Base-by-base conservation (phyloP, 1,140 invertebrate species). In the Coboldia fuscipes region DNA sequence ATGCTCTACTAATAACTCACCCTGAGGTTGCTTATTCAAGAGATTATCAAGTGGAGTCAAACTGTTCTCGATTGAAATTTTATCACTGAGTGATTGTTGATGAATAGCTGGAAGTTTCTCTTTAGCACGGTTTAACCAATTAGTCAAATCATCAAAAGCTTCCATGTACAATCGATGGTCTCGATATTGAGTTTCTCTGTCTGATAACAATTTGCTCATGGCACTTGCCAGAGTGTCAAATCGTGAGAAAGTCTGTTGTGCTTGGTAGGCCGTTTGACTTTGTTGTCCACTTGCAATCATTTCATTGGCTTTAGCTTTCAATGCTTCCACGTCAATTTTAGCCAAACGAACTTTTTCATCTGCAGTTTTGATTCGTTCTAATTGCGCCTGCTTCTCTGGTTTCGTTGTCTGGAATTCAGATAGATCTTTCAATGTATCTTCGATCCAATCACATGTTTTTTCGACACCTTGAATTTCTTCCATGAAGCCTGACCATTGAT, bases 291-390 rank as follows among this genome's bases (percentile, higher is more conserved):
- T 78, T 19, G 75, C 71, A 21, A 88, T 61, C 71, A 94, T 80
- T 60, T 88, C 84, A n/a, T 68, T 63, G 4, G 84, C 77, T 53
- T 89, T 85, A 10, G 68, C 58, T 57, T 84, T 89, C 16, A 94
- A 52, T 35, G 71, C 74, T 41, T 93, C 86, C 3, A 94, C 84
- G 49, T 93, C 88, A 41, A 88, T 77, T 44, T 86, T 84, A 47
- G 94, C 88, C 50, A 83, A 82, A 5, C 79, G 64, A 3, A 86
- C 72, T 57, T 85, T 90, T 50, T 93, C 82, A 54, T 88, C 83
- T 0, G 88, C 61, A 37, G 67, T 69, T 52, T 86, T 88, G 9
- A 88, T 70, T 42, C 76, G 68, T 49, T 89, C 85, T 9, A 90
- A 51, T 50, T 89, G 83, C 9, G 68, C 67, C 36, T 80, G 65